These are phyloP conservation scores for Agonopterix alstromeriana DNA, from an alignment of 2,888 invertebrate genomes.

Conservation along the genomic window DNA sequence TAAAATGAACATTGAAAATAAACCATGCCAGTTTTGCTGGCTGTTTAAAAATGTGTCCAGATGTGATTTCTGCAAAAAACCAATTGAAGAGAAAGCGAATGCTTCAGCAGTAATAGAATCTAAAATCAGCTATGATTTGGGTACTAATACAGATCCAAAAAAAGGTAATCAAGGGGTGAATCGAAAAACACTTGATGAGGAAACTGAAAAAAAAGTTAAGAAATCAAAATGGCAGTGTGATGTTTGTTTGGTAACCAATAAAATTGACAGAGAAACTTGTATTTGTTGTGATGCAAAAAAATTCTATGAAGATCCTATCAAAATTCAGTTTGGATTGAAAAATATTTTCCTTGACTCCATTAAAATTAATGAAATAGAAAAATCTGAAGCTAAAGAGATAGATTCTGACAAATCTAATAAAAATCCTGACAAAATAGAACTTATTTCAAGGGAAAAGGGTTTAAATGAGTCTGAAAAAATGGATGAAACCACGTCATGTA, in stretches of 20 bases:
- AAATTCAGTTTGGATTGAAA: slow-evolving; percentile 18
- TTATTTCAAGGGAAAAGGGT: no score
- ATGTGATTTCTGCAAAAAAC: slow-evolving; percentile 35
- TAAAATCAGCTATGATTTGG: not conserved
- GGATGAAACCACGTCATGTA: no score
- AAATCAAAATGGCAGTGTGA: slow-evolving; percentile 36
- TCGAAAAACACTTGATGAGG: not conserved
- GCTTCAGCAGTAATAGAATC: not conserved
- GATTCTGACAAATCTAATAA: not conserved
- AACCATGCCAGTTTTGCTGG: slow-evolving; percentile 36
- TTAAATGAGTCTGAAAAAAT: no score
- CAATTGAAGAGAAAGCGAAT: slow-evolving; percentile 1
- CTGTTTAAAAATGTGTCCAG: slow-evolving; percentile 25
- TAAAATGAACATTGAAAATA: not conserved
- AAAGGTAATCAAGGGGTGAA: no score
- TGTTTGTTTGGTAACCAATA: slow-evolving; percentile 35
- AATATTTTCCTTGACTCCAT: slow-evolving; percentile 1
- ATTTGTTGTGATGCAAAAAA: slow-evolving; percentile 35
- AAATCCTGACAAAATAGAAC: no score
- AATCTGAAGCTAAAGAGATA: not conserved
- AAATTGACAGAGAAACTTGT: slow-evolving; percentile 26
- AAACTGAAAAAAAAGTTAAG: slow-evolving; percentile 1
- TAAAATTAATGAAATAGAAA: not conserved
- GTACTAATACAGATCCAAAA: no score
- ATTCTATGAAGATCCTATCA: slow-evolving; percentile 7